These are phyloP conservation scores for Euwallacea similis DNA, from an alignment of 1,140 invertebrate genomes.

Conservation along the genomic window DNA sequence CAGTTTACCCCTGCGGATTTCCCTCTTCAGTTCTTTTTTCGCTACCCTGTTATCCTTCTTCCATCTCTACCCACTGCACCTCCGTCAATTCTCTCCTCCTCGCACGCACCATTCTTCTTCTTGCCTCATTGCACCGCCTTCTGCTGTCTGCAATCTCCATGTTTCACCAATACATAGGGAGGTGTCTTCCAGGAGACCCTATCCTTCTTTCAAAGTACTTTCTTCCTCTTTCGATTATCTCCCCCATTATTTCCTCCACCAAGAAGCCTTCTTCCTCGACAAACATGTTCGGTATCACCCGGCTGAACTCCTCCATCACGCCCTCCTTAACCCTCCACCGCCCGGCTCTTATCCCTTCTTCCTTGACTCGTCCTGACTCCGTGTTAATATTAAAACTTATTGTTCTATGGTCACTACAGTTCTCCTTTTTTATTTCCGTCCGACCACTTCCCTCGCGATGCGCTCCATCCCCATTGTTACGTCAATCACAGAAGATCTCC, in stretches of 20 bases:
- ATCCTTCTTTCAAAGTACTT: slow-evolving; percentile 2
- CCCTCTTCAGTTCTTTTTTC: slow-evolving; percentile 17
- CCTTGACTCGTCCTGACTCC: slow-evolving; percentile 3
- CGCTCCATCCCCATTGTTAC: no score
- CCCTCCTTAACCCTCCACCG: background rate
- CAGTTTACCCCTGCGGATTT: slow-evolving; percentile 16
- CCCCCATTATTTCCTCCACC: background rate
- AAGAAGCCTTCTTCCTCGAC: background rate
- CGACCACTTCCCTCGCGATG: no score
- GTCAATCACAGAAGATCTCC: background rate
- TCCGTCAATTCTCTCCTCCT: no score
- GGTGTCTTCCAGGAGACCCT: background rate
- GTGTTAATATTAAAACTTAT: slow-evolving; percentile 6
- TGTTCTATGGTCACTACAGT: slow-evolving; percentile 16
- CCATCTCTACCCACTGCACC: no score
- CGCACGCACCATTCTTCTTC: background rate
- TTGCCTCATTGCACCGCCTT: background rate
- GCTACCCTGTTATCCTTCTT: slow-evolving; percentile 7
- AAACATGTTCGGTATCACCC: background rate
- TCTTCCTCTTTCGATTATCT: background rate
- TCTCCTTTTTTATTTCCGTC: slow-evolving; percentile 4
- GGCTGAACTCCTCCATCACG: background rate
- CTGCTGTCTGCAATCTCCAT: background rate
- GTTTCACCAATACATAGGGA: slow-evolving; percentile 2
- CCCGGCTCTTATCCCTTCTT: background rate